Evolutionary conservation across 2,888 invertebrate genomes (phyloP), one percentile per base, ranked within the genome.

Genomic region (Cistogaster globosa): DNA sequence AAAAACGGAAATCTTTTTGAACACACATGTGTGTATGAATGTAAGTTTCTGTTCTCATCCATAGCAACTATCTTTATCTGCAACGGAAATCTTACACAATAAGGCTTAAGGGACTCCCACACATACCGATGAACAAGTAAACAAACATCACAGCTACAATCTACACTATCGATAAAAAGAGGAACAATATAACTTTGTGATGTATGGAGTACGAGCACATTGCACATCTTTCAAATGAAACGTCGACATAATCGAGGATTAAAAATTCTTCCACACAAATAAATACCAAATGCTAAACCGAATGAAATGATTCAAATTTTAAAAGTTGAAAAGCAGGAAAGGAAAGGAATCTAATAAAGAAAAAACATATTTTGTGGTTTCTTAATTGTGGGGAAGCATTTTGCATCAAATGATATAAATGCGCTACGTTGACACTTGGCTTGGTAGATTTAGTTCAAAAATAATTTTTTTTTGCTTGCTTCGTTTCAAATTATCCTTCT

Each of bases 361-460:
- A 18, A 14, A 58, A 53, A 62, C 45, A 45, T 22, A 36, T 36
- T 57, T 55, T 65, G 42, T 48, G 36, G 42, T 45, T 78, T 71
- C n/a, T 20, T 38, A 67, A 62, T 55, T 53, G 36, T 60, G 18
- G 60, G 5, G 20, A 68, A 32, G n/a, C n/a, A 63, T 38, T 71
- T 32, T 20, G 71, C 76, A 74, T 85, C 71, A 81, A 82, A 82
- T 82, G 74, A 82, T 74, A 74, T 81, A 81, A 84, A 81, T 81
- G 84, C 48, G 45, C 55, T 76, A 51, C 76, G 67, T 81, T 74
- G 72, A 68, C 72, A 74, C 60, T 76, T 69, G 63, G 69, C 1
- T 58, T 16, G 65, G 32, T 32, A 7, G 7, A 32, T 32, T 32
- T 32, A 22, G 36, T 67, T 32, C 12, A 53, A 69, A 62, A 18